Conservation (phyloP, 2,888 invertebrate species). For the Atherix ibis region DNA sequence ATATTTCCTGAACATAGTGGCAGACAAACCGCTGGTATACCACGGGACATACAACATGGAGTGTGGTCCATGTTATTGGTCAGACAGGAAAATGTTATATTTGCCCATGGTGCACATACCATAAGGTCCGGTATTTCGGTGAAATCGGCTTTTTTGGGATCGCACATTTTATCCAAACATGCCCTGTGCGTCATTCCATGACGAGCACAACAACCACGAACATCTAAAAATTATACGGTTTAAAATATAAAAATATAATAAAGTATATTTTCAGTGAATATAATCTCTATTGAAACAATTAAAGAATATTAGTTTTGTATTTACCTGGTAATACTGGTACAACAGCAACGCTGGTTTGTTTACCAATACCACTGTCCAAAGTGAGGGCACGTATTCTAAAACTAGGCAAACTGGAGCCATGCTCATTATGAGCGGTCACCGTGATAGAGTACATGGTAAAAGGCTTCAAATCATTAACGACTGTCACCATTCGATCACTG, state of each 20-base stretch:
- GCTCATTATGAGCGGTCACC: conserved; percentile 54
- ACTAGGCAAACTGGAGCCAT: conserved; percentile 63
- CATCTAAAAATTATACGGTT: conserved; percentile 31
- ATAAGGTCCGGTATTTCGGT: conserved; percentile 53
- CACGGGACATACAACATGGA: conserved; percentile 59
- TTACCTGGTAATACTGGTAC: conserved; percentile 48
- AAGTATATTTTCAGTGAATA: not conserved
- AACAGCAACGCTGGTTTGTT: conserved; percentile 38
- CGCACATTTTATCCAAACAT: conserved; percentile 65
- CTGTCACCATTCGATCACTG: conserved; percentile 39
- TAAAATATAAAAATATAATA: not conserved
- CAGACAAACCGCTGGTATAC: conserved; percentile 58
- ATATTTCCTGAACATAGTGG: conserved; percentile 66
- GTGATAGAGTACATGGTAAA: conserved; percentile 73
- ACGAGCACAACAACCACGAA: conserved; percentile 52
- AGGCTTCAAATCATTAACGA: conserved; percentile 48
- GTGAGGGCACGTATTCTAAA: conserved; percentile 57
- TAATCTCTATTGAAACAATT: too few species aligned
- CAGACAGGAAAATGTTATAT: conserved; percentile 62
- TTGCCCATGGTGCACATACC: conserved; percentile 81
- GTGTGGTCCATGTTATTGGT: conserved; percentile 70
- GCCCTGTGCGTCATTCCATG: conserved; percentile 58
- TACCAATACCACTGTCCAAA: conserved; percentile 46
- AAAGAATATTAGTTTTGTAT: too few species aligned
- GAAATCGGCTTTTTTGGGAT: conserved; percentile 43